These are phyloP conservation scores for Malaclemys terrapin DNA, from an alignment of 2,113 vertebrate genomes.

Conservation along the genomic window DNA sequence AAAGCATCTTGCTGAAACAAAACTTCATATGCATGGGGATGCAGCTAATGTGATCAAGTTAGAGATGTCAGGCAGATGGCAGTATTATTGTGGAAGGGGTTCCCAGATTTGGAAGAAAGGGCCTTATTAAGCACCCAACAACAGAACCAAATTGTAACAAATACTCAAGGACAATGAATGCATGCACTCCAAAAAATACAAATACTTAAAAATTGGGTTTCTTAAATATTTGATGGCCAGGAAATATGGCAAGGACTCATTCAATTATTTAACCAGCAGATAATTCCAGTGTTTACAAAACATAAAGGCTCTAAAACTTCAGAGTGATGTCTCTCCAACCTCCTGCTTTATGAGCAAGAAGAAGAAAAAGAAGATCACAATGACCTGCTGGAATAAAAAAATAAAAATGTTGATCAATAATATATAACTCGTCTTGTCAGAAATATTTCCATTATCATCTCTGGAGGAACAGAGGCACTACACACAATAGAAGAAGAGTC, in stretches of 20 bases:
- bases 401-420: not conserved
- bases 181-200: not conserved
- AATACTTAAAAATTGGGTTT: not conserved
- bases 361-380: not conserved
- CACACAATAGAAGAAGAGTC: fast-evolving
- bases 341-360: not conserved
- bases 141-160: not conserved
- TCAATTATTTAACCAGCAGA: not conserved
- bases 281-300: not conserved
- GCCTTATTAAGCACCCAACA: not conserved
- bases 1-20: not conserved
- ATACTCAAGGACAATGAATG: not conserved
- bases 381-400: fast-evolving
- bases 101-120: not conserved
- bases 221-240: not conserved
- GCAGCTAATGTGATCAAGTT: not conserved
- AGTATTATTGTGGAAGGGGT: not conserved
- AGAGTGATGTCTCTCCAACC: not conserved
- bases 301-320: not conserved
- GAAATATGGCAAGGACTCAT: not conserved
- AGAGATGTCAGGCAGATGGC: not conserved
- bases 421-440: not conserved
- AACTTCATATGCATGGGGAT: not conserved
- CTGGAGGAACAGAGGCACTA: fast-evolving
- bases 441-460: not conserved